phyloP scores from a whole-genome alignment of 2,797 vertebrate species.

The Miopithecus talapoin region DNA sequence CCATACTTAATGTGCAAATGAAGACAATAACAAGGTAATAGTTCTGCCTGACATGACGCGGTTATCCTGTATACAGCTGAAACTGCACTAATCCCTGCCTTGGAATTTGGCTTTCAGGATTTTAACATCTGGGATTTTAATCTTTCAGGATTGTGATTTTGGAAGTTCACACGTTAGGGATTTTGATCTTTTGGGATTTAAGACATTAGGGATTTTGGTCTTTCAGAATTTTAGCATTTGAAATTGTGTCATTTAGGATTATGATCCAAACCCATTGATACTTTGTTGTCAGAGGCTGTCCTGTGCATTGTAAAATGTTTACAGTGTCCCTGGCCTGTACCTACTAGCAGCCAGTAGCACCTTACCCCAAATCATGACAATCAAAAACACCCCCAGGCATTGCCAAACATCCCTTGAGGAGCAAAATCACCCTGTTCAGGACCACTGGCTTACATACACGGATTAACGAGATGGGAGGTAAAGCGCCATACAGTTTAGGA shows the following conservation, averaged over 20 bases:
- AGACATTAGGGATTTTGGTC: background rate
- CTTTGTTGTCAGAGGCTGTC: background rate
- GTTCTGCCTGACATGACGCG: background rate
- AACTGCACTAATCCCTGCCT: background rate
- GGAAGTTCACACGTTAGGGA: background rate
- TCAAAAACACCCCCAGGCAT: background rate
- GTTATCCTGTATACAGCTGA: background rate
- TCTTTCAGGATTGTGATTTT: background rate
- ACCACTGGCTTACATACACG: fast-evolving
- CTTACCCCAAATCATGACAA: background rate
- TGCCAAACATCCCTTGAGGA: background rate
- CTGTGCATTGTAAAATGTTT: background rate
- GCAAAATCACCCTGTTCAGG: background rate
- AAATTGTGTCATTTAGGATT: background rate
- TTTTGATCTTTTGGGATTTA: background rate
- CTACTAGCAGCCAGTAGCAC: background rate
- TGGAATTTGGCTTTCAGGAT: background rate
- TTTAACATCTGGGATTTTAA: background rate
- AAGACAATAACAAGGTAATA: background rate
- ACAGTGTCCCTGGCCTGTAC: background rate
- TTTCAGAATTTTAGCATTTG: background rate
- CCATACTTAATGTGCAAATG: background rate
- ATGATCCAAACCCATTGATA: background rate
- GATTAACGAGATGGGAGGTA: too few relatives aligned
- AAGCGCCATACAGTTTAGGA: background rate